Base-by-base conservation (phyloP, 2,888 invertebrate genomes). In the Euplexia lucipara region DNA sequence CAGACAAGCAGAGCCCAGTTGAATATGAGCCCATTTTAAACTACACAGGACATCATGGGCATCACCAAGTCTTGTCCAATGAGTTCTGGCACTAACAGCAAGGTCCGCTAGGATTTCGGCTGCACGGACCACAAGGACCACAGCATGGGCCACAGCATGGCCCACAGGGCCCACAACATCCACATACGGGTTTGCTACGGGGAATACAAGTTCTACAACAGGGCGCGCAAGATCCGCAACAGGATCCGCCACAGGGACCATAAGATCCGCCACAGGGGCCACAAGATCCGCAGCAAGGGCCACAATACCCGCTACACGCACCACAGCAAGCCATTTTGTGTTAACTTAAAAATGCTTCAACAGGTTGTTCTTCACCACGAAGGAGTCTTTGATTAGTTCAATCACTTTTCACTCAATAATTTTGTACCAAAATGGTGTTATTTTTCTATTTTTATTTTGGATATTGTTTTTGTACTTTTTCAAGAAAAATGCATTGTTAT, bases 111-210 rank as follows among this genome's bases (percentile, higher is more conserved):
- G 12, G 14, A 3, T 39, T 32, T 18, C 22, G 18, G 9, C 35
- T 35, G 20, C 75, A 72, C 10, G 82, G 75, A 2, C 81, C 76
- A 49, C 76, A 76, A 18, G 61, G 61, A 34, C 73, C 75, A 39
- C 79, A 73, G 14, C 69, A 58, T 7, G 53, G 53, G 0, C 60
- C 61, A 14, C 68, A 57, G 3, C 37, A 20, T 30, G 56, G 47
- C 2, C 60, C 18, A 32, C 12, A 34, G n/a, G 75, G 52, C 0
- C 69, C 70, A 22, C 70, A 58, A 70, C 70, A 56, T 70, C 78
- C 49, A 26, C 26, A 26, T 3, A 2, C 2, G 3, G 26, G 26
- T 26, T 26, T 26, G 5, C 26, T 26, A 5, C 26, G 26, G 26
- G 26, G 26, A 3, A 26, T 26, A 26, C 2, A 5, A 26, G 26